Evolutionary conservation across 2,888 invertebrate genomes (phyloP).

Genomic region (Pristionchus japonicus): DNA sequence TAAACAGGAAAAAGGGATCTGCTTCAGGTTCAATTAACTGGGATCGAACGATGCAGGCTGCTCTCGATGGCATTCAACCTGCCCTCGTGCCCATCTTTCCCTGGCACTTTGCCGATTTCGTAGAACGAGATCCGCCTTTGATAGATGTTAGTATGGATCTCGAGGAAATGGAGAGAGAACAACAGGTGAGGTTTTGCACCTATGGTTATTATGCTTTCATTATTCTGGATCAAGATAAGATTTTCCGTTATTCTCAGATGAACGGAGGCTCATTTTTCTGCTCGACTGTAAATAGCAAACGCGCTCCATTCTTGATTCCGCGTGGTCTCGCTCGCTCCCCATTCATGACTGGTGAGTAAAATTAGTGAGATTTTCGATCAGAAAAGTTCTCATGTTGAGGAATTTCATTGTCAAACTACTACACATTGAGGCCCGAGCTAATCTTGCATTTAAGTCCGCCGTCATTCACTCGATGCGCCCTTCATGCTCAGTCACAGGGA

Average conservation of each 20-base stretch:
- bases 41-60: constrained; percentile 68
- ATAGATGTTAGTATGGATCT: constrained; percentile 72
- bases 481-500: neutral
- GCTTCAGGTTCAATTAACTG: constrained; percentile 69
- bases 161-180: constrained; percentile 55
- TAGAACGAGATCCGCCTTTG: constrained; percentile 71
- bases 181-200: neutral
- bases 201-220: neutral
- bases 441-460: neutral
- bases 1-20: too few species aligned
- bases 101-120: constrained; percentile 72
- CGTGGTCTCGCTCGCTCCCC: constrained; percentile 7
- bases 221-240: neutral
- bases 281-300: neutral
- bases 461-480: neutral
- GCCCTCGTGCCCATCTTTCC: constrained; percentile 70
- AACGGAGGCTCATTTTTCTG: constrained; percentile 36
- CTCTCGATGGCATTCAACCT: constrained; percentile 61
- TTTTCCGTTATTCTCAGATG: neutral
- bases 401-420: too few species aligned
- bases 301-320: neutral
- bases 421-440: too few species aligned
- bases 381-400: neutral
- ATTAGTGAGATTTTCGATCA: neutral
- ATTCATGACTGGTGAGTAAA: constrained; percentile 19